A percentile compares a stretch with the other conserved stretches of the same genome.
Evolutionary conservation across 2,888 invertebrate genomes (phyloP).

Genomic region (Venustoraphidia nigricollis): DNA sequence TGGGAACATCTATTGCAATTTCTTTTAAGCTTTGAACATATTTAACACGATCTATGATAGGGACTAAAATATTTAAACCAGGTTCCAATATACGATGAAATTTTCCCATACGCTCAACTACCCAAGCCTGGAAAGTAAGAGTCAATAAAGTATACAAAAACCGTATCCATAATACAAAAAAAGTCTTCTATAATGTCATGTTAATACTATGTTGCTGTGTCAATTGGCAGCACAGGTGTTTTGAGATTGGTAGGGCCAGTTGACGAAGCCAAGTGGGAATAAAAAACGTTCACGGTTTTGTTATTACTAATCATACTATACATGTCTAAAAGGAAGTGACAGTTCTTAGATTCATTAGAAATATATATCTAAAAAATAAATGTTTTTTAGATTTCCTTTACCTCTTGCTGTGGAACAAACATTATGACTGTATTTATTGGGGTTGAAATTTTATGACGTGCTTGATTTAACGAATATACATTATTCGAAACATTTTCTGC

Average conservation of each 20-base stretch:
- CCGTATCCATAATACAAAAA: neutral
- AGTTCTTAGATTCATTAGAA: no score
- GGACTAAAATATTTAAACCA: conserved; percentile 83
- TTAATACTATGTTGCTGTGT: no score
- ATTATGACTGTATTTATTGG: conserved; percentile 86
- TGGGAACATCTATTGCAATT: conserved; percentile 97
- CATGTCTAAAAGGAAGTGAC: no score
- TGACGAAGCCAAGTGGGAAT: no score
- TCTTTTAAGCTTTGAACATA: conserved; percentile 98
- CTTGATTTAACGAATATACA: conserved; percentile 6
- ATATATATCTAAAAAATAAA: no score
- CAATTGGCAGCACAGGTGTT: no score
- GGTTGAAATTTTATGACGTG: conserved; percentile 37
- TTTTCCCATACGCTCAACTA: conserved; percentile 96
- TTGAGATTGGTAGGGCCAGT: no score
- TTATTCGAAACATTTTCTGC: no score
- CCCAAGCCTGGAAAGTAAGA: conserved; percentile 61
- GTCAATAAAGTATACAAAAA: neutral
- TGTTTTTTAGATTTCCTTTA: conserved; percentile 21
- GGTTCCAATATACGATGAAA: conserved; percentile 88
- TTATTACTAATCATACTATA: no score
- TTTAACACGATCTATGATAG: conserved; percentile 81
- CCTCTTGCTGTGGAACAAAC: conserved; percentile 99
- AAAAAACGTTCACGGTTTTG: no score
- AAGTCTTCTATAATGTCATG: no score